phyloP scores from a whole-genome alignment of 2,113 vertebrate genomes.

The Scytalopus superciliaris region DNA sequence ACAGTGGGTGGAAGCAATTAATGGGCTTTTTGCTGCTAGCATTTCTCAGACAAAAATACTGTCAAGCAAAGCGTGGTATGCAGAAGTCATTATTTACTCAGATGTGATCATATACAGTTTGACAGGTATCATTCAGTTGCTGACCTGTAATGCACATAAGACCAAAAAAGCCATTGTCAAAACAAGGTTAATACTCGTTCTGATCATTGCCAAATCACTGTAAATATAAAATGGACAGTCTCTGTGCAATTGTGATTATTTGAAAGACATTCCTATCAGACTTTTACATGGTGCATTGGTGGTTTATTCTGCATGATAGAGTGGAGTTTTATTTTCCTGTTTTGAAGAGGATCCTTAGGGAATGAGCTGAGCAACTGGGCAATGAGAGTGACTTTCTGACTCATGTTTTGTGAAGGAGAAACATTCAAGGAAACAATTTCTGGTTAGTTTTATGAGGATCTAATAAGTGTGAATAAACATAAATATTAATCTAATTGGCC shows the following conservation, averaged over 20 bases:
- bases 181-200: constrained; percentile 30
- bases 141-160: constrained; percentile 43
- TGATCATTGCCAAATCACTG: neutral
- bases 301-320: neutral
- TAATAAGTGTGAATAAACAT: constrained; percentile 31
- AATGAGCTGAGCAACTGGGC: neutral
- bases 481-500: constrained; percentile 43
- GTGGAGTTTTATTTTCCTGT: neutral
- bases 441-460: neutral
- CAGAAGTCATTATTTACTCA: constrained; percentile 47
- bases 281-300: neutral
- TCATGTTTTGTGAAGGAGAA: constrained; percentile 37
- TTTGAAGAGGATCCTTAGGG: constrained; percentile 1
- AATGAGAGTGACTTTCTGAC: neutral
- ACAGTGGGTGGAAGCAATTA: constrained; percentile 27
- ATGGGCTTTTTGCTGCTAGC: constrained; percentile 24
- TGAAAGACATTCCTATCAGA: neutral
- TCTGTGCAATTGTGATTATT: neutral
- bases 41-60: constrained; percentile 12
- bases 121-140: constrained; percentile 43
- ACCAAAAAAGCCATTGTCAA: neutral
- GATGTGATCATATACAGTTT: constrained; percentile 21
- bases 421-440: neutral
- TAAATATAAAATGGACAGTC: neutral
- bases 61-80: neutral